phyloP scores from a whole-genome alignment of 2,888 invertebrate genomes.

The Stenodema calcarata region DNA sequence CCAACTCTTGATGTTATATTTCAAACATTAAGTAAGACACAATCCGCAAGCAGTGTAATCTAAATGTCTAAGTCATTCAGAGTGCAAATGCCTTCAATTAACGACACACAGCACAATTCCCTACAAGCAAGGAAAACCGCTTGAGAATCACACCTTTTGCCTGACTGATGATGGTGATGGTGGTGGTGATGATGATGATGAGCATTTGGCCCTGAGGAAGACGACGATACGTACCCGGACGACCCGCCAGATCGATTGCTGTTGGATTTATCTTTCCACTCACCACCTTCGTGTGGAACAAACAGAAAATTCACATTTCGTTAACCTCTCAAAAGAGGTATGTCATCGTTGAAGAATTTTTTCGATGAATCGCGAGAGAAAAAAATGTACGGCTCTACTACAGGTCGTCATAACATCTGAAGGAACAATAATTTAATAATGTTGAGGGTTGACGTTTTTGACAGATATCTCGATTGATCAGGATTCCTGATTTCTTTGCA shows the following conservation, averaged over 20 bases:
- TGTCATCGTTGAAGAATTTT: background rate
- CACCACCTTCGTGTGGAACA: constrained; percentile 28
- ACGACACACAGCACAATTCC: background rate
- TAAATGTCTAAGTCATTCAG: background rate
- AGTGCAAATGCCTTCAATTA: background rate
- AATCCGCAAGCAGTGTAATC: background rate
- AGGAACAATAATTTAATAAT: background rate
- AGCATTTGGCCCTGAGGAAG: constrained; percentile 31
- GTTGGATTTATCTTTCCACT: constrained; percentile 49
- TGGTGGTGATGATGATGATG: constrained; percentile 44
- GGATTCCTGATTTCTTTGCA: too few species aligned
- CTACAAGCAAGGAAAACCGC: background rate
- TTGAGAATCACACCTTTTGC: constrained; percentile 39
- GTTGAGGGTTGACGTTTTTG: too few species aligned
- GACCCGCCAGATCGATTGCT: constrained; percentile 32
- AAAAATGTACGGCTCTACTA: background rate
- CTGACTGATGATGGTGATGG: constrained; percentile 51
- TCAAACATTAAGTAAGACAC: too few species aligned
- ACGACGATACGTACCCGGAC: constrained; percentile 45
- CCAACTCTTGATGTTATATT: too few species aligned
- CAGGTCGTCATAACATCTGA: background rate
- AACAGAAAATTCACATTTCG: background rate
- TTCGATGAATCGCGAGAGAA: background rate
- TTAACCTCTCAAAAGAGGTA: background rate
- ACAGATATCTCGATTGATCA: too few species aligned